Percentiles rank a stretch among this genome's conserved stretches.
Evolutionary conservation across 2,797 vertebrate genomes (phyloP).

Genomic region (Chelmon rostratus): DNA sequence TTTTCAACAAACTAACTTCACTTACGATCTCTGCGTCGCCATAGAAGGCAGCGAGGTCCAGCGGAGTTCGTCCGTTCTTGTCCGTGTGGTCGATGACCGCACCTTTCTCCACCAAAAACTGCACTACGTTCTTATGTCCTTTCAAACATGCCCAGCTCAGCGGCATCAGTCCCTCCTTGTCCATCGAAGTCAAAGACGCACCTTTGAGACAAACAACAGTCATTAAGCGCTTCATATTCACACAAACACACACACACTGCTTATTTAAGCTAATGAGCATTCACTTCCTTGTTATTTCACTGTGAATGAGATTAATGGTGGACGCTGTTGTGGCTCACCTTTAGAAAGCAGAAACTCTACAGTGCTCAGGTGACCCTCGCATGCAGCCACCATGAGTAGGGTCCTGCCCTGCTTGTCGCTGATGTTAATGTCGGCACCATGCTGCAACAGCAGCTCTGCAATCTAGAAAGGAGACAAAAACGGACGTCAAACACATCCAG

Average conservation of each 20-base stretch:
- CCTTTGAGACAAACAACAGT: constrained; percentile 80
- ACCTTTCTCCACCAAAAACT: constrained; percentile 94
- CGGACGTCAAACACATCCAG: neutral
- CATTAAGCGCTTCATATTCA: neutral
- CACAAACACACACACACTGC: neutral
- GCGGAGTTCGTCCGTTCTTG: constrained; percentile 96
- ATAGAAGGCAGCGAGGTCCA: constrained; percentile 97
- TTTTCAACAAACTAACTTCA: constrained; percentile 41
- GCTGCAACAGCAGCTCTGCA: constrained; percentile 91
- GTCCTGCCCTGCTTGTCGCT: constrained; percentile 97
- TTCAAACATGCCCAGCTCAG: constrained; percentile 99
- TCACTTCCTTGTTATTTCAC: neutral
- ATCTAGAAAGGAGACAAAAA: constrained; percentile 84
- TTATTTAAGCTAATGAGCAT: neutral
- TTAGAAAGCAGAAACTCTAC: constrained; percentile 95
- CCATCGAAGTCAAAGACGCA: constrained; percentile 92
- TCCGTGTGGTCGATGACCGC: constrained; percentile 96
- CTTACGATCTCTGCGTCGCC: constrained; percentile 97
- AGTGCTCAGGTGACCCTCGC: constrained; percentile 96
- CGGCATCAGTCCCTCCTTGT: constrained; percentile 96
- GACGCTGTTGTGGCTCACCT: constrained; percentile 83
- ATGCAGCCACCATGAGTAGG: constrained; percentile 97
- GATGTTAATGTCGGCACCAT: constrained; percentile 92
- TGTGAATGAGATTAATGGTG: neutral
- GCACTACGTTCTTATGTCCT: constrained; percentile 95